A percentile compares a stretch with the other conserved stretches of the same genome.
These are phyloP conservation scores for Chloebia gouldiae DNA, from an alignment of 2,113 vertebrate species.

Conservation along the genomic window DNA sequence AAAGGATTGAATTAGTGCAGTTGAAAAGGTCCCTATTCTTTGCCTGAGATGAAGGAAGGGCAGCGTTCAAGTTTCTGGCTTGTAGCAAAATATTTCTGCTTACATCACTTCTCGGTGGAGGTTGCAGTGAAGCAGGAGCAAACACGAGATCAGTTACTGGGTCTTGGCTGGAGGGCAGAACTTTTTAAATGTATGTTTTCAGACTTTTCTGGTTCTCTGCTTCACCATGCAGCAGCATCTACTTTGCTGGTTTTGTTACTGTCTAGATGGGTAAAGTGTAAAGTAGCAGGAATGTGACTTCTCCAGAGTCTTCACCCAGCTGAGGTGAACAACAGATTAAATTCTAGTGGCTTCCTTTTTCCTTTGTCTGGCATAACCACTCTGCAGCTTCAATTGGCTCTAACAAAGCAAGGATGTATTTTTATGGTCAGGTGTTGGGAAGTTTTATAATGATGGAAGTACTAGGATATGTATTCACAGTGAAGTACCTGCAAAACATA, in stretches of 20 bases:
- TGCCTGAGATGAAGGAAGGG: slow-evolving; percentile 9
- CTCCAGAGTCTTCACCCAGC: background rate
- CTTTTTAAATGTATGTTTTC: background rate
- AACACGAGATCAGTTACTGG: background rate
- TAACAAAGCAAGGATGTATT: background rate
- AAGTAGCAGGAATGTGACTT: background rate
- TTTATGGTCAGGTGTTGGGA: background rate
- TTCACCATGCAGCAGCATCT: background rate
- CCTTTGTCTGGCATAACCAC: background rate
- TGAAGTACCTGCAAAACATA: background rate
- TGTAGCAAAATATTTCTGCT: slow-evolving; percentile 17
- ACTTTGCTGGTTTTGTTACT: background rate
- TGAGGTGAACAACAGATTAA: background rate
- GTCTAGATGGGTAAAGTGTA: background rate
- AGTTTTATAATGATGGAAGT: background rate
- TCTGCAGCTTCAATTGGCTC: background rate
- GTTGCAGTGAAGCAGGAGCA: slow-evolving; percentile 11
- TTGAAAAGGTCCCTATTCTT: background rate
- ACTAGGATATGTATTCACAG: background rate
- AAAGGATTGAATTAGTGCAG: background rate
- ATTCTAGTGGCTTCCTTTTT: background rate
- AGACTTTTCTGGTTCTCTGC: background rate
- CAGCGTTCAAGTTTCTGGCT: background rate
- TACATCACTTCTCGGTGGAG: background rate
- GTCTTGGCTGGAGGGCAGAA: slow-evolving; percentile 12